Base-by-base conservation (phyloP, 2,797 vertebrate genomes). In the Arctocebus calabarensis region DNA sequence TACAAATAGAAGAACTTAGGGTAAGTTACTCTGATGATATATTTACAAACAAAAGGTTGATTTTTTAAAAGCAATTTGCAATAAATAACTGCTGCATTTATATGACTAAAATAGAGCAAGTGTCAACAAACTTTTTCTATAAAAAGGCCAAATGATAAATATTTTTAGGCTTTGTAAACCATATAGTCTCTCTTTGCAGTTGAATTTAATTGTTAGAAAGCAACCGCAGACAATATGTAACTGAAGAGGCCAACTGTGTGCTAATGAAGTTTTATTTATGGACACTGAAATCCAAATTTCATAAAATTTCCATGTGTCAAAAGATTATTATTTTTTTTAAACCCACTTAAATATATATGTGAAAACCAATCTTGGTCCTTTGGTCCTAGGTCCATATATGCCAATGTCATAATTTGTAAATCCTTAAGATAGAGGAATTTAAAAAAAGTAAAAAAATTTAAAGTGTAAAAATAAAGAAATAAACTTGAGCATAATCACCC, bases 341-440 rank as follows among this genome's bases (percentile, higher is more conserved):
- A 10, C 37, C 20, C 29, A 89, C 34, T 91, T 90, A 59, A 90
- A 92, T 90, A 59, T 88, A 92, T 91, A 95, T 29, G 7, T n/a
- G 78, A 96, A 93, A 91, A 71, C 25, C 34, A 52, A n/a, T 64
- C 37, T 34, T 90, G 74, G 34, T 29, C 68, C 8, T 2, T 34
- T 90, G 74, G 34, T 29, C 68, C 8, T 2, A 48, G 57, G 74
- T 62, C 3, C 61, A 45, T 11, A 59, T 1, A 52, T 32, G 73
- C 52, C 34, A 45, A n/a, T 0, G 0, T 70, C 16, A 2, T 57
- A 57, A 68, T 64, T 37, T 45, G 40, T 13, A 55, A 82, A 94
- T 20, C 4, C 6, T 40, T 55, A 59, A 93, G 61, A 55, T 3
- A 45, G 55, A 84, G 45, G 1, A 57, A 75, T 89, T 89, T 83